Evolutionary conservation across 1,140 invertebrate species (phyloP), one percentile per base, ranked within the genome.

Genomic region (Drosophila sturtevanti): DNA sequence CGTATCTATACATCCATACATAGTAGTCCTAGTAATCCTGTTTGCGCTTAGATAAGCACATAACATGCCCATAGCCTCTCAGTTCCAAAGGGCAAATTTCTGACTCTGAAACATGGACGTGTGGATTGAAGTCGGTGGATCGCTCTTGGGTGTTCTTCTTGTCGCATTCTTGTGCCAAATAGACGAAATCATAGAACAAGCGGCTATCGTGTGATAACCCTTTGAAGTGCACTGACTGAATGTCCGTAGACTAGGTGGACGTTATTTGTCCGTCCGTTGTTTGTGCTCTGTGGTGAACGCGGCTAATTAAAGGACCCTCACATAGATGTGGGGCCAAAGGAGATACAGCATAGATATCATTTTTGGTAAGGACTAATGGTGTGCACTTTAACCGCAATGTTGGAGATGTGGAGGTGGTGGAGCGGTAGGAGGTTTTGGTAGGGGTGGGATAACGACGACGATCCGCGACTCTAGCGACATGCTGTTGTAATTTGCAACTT

Each of bases 291-390:
- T 55, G 55, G 64, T 63, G 41, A 56, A 62, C 59, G 68, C 66
- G 71, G 68, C 71, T 86, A 81, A 86, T 86, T 87, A 86, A 86
- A 86, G 81, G 79, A 71, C 74, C 80, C 68, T 75, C 82, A 86
- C 82, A 79, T 78, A 54, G 18, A 61, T 44, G 3, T 16, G 16
- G 16, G 10, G 16, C 16, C n/a, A 48, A 18, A n/a, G 2, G 11
- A 44, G 58, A 18, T 18, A n/a, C 44, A 55, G 72, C 72, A 75
- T 81, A 86, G 81, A 86, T 85, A 81, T 85, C 78, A 81, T 86
- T 86, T 85, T 81, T 85, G 81, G 81, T 68, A 71, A 68, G 67
- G 68, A 76, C 82, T 87, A 87, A 86, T 87, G 82, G 41, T 79
- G 51, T 68, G 79, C 75, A 56, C 75, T 81, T 72, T 81, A 74